Base-by-base conservation (phyloP, 2,113 vertebrate species). In the Speoplatyrhinus poulsoni region DNA sequence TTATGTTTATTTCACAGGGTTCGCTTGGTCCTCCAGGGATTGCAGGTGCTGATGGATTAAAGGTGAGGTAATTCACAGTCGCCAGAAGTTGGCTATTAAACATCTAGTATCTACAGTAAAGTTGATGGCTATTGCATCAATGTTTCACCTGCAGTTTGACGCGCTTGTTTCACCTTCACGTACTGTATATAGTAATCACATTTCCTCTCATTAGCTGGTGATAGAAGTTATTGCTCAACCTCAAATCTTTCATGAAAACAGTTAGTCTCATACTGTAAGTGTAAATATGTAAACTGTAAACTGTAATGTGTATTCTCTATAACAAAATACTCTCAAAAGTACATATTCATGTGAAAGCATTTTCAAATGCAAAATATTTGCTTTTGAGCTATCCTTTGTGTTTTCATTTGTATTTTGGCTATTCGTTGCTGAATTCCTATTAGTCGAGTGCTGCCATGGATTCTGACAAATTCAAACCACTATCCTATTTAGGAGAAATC, bases 31-130 rank as follows among this genome's bases (percentile, higher is more conserved):
- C 86, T 67, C 91, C 96, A 76, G 97, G 97, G 47, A 78, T 91
- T 68, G 90, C 96, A 68, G 97, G 97, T 76, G 85, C 88, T 66
- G 93, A 96, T 7, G 98, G 98, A 73, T 91, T 93, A 78, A 96
- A 95, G 95, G 98, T 99, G 87, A 95, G 94, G 67, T 72, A 46
- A 74, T 33, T 57, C 56, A 12, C 47, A 48, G 41, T n/a, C 52
- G 65, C 55, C 32, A 26, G 8, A 6, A 6, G 11, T 36, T 26
- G 12, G 10, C 46, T n/a, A 8, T 6, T 4, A 52, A 52, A 12
- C 49, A 52, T 52, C 3, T 55, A 9, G 11, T 46, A 17, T 12
- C 9, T 32, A 58, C 16, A 56, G 52, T 15, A 19, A 46, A 19
- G 16, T 53, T 52, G 2, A 50, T 55, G n/a, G 59, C 36, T 59